Evolutionary conservation across 2,888 invertebrate genomes (phyloP), one percentile per base, ranked within the genome.

Genomic region (Megalurothrips usitatus): DNA sequence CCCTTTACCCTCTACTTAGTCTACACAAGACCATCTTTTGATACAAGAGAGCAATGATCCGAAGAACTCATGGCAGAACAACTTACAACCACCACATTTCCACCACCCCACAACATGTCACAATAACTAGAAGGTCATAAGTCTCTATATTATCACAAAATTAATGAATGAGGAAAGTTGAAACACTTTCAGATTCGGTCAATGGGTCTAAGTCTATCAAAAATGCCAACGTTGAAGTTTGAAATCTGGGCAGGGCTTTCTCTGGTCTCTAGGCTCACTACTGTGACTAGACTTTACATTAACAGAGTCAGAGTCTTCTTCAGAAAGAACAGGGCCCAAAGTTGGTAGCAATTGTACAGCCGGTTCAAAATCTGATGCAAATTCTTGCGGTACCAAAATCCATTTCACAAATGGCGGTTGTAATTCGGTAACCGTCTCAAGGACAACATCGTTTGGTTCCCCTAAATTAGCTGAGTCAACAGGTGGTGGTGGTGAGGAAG

Each of bases 111-210:
- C 34, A 75, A 75, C 26, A 75, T 26, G n/a, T 26, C 12, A 75
- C 26, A 75, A 75, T 26, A 75, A 12, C 68, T 75, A 75, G 68
- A 75, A 75, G 68, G n/a, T 75, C 26, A 26, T 75, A 75, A 75
- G 68, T 75, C 68, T 75, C 68, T 75, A 75, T 75, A 23, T 75
- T 75, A 75, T 75, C 68, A 75, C 68, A 75, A 75, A 75, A 26
- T 75, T 26, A 75, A 26, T 26, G 23, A 26, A 75, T 12, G 26
- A 26, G 23, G 23, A 23, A 75, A 26, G 23, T 26, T 75, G 26
- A 75, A 10, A 4, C 68, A 75, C 26, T 23, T 68, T 11, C 23
- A 68, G 23, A 68, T n/a, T 68, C 11, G 8, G 68, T 23, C 68
- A 23, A 26, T 26, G n/a, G 23, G 68, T 26, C 12, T 23, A 26